Evolutionary conservation across 2,113 vertebrate species (phyloP), one percentile per base, ranked within the genome.

Genomic region (Grallaria varia): DNA sequence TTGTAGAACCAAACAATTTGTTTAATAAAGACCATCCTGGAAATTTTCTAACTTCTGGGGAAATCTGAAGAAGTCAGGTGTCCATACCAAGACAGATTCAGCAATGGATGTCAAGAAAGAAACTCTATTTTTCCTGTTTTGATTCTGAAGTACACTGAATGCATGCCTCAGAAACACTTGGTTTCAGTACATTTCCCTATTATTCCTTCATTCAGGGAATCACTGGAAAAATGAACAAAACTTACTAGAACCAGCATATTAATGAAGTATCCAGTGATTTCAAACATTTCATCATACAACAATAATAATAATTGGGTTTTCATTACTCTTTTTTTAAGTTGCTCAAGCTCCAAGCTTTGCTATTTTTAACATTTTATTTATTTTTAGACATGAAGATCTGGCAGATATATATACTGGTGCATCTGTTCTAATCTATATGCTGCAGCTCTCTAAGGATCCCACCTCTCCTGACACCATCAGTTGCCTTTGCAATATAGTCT

Each of bases 161-260:
- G 25, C 31, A 78, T 82, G 42, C 21, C 24, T 94, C 35, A 39
- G 30, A 55, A 55, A 55, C 35, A 37, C 23, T 27, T 60, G 7
- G 16, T 60, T 39, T 60, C 58, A 60, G 23, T 73, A 24, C 55
- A 74, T 74, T 78, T 75, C 27, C 14, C 28, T 18, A 45, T 72
- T 75, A 40, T 14, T 81, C 58, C n/a, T 35, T 74, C n/a, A 71
- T 66, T 77, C 39, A 37, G 18, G 49, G 20, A 62, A 82, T 63
- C 71, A 87, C 47, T 44, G 47, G 14, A 90, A 87, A 94, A 92
- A 37, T 71, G 40, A 93, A 58, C 11, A 84, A 62, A 76, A 92
- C 20, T 64, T 82, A 82, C 35, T 59, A 58, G 23, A 69, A 69
- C 3, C 0, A 9, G 8, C 12, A 39, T 55, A 30, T 78, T 63